A percentile compares a stretch with the other conserved stretches of the same genome.
phyloP scores from a whole-genome alignment of 2,797 vertebrate genomes.

The Pseudochirops cupreus region DNA sequence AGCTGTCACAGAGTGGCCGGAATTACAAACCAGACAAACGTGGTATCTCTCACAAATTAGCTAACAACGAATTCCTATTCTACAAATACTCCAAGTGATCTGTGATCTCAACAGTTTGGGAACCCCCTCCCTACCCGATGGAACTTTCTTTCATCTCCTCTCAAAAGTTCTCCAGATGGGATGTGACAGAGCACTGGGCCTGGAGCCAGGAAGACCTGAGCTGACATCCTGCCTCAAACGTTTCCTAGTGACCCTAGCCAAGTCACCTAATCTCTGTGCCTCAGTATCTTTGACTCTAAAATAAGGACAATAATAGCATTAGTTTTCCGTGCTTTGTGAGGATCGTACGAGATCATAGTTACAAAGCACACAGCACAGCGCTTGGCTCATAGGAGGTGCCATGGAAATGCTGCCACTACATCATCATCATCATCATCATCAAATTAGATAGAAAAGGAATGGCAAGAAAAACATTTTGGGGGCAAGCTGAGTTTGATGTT shows the following conservation, averaged over 20 bases:
- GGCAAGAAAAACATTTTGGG: too few relatives aligned
- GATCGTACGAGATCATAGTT: neutral
- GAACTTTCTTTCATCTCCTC: neutral
- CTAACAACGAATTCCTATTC: neutral
- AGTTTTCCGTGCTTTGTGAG: neutral
- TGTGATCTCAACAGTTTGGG: neutral
- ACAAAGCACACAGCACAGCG: neutral
- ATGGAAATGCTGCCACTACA: too few relatives aligned
- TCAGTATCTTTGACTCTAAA: neutral
- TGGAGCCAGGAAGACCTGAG: neutral
- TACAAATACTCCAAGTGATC: neutral
- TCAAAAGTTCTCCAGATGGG: neutral
- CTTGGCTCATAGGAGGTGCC: neutral
- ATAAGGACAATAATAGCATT: neutral
- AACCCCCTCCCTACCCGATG: neutral
- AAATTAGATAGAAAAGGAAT: neutral
- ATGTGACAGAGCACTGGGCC: neutral
- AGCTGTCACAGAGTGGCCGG: neutral
- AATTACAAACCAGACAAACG: neutral
- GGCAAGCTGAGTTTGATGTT: neutral
- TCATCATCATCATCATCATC: too few relatives aligned
- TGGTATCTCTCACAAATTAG: neutral
- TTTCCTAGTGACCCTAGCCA: neutral
- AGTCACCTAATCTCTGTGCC: neutral
- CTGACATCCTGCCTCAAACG: neutral